Evolutionary conservation across 2,888 invertebrate genomes (phyloP).

Genomic region (Pteria penguin): DNA sequence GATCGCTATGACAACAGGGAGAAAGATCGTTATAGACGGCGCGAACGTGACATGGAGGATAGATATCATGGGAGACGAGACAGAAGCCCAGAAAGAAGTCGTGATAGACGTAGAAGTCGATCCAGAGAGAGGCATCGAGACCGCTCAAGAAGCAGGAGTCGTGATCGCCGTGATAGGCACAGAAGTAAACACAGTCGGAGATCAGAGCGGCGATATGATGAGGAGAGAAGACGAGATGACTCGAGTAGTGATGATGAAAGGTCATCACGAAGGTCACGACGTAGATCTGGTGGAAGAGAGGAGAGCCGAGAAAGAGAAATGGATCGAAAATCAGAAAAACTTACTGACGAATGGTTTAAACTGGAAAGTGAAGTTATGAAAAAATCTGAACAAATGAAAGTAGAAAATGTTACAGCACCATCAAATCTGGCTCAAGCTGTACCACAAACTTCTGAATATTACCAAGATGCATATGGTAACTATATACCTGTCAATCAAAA

Average conservation of each 20-base stretch:
- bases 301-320: slow-evolving; percentile 34
- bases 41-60: slow-evolving; percentile 18
- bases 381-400: neutral
- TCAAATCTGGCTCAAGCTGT: neutral
- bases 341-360: slow-evolving; percentile 28
- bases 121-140: slow-evolving; percentile 46
- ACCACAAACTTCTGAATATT: slow-evolving; percentile 18
- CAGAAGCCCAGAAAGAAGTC: slow-evolving; percentile 31
- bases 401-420: neutral
- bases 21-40: slow-evolving; percentile 36
- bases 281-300: slow-evolving; percentile 33
- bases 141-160: slow-evolving; percentile 41
- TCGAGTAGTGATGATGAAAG: slow-evolving; percentile 43
- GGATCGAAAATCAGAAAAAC: slow-evolving; percentile 24
- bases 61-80: slow-evolving; percentile 43
- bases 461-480: slow-evolving; percentile 37
- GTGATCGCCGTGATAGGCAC: slow-evolving; percentile 21
- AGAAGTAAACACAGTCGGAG: slow-evolving; percentile 33
- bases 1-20: slow-evolving; percentile 36
- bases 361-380: neutral
- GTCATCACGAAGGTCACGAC: slow-evolving; percentile 1
- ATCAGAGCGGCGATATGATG: slow-evolving; percentile 31
- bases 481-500: slow-evolving; percentile 22
- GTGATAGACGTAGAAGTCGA: slow-evolving; percentile 29
- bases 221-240: slow-evolving; percentile 41